Evolutionary conservation across 2,888 invertebrate genomes (phyloP), one percentile per base, ranked within the genome.

Genomic region (Chymomyza procnemis): DNA sequence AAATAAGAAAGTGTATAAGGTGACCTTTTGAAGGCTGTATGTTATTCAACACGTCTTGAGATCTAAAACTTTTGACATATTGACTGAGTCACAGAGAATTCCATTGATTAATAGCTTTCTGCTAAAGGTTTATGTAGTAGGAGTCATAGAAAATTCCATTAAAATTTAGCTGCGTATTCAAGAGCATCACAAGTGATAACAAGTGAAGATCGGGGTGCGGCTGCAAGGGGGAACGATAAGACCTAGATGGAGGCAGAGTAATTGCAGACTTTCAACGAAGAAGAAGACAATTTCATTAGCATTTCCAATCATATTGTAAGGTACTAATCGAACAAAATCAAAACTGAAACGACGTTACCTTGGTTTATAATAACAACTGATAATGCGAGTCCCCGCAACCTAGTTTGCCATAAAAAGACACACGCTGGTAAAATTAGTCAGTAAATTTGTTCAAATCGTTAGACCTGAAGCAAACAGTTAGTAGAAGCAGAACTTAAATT

Each of bases 221-320:
- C 34, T 9, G 34, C 34, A 12, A 41, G 34, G 34, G 21, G 54
- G 5, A 5, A 12, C 16, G 50, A 54, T 54, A 54, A 54, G 54
- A 21, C 54, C 18, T 18, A 41, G 34, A 41, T 41, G 34, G 9
- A 41, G 34, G 34, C 12, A 12, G 34, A 2, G 12, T 41, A 41
- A 41, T 41, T 41, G 34, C 34, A 41, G 34, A 41, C 34, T 41
- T 41, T 41, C 12, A 41, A 41, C 34, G 8, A 19, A 14, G 26
- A 16, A 41, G 67, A 65, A 69, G 65, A 75, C 9, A 74, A 76
- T 67, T 79, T 78, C 78, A 78, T 81, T 78, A 81, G 69, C 69
- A 71, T 81, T 74, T 76, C 62, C 63, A 65, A 64, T 12, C 54
- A 54, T 14, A 71, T 66, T 62, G 72, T 18, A 50, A n/a, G 18